These are phyloP conservation scores for Ondatra zibethicus DNA, from an alignment of 2,113 vertebrate species.

Conservation along the genomic window DNA sequence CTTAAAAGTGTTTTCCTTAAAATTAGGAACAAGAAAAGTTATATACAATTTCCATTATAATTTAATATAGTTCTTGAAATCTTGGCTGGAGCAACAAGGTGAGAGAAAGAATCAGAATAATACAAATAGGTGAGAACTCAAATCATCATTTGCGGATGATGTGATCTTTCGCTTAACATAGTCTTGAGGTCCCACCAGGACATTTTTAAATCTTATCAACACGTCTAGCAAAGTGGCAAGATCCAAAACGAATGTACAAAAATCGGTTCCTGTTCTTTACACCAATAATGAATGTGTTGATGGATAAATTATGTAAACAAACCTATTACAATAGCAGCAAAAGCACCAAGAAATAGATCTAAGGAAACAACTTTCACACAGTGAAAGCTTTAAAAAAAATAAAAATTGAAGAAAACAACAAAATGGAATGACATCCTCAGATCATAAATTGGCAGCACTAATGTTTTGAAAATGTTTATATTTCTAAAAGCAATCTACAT, in stretches of 20 bases:
- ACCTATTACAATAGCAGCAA: neutral
- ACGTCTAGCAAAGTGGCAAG: neutral
- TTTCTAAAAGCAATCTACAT: neutral
- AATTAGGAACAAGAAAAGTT: neutral
- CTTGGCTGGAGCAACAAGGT: neutral
- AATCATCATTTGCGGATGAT: neutral
- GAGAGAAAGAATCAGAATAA: neutral
- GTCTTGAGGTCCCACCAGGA: neutral
- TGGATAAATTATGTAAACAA: neutral
- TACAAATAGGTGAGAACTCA: neutral
- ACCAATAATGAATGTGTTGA: neutral
- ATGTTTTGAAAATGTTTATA: neutral
- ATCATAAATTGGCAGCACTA: neutral
- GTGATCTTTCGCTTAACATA: neutral
- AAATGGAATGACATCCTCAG: neutral
- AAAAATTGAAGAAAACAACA: neutral
- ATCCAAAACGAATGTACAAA: neutral
- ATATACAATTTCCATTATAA: neutral
- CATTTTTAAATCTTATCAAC: neutral
- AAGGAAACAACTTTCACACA: neutral
- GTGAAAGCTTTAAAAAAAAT: neutral
- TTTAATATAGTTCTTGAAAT: neutral
- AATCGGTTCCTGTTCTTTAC: neutral
- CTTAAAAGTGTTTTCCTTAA: neutral
- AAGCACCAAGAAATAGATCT: too few relatives aligned